Evolutionary conservation across 2,113 vertebrate genomes (phyloP), one percentile per base, ranked within the genome.

Genomic region (Peromyscus leucopus): DNA sequence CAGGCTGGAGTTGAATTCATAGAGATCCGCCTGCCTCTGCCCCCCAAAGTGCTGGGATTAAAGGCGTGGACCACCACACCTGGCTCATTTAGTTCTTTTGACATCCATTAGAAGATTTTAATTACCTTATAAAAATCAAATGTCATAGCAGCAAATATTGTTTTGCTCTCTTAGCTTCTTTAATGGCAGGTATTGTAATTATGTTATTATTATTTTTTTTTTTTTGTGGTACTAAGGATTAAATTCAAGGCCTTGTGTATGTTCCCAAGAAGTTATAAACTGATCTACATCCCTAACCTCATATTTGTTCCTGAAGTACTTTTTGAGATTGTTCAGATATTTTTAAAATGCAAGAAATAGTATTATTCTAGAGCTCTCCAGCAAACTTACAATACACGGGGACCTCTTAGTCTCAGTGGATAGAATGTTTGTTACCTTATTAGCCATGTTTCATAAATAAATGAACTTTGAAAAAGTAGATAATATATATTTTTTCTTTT

Each of bases 21-120:
- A 63, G 36, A 61, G 13, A 84, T 39, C 3, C 28, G 55, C 24
- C 12, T 61, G 57, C 22, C 36, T 61, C 19, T 75, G n/a, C 21
- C 21, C n/a, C 33, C 6, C 55, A n/a, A 22, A 57, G 51, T 82
- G 5, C 21, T 59, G 79, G 33, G 51, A 59, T 55, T 82, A n/a
- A 84, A 84, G n/a, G 22, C 24, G 16, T 28, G 24, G 4, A 4
- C n/a, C n/a, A 61, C 57, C n/a, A 61, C 7, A 84, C 4, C 83
- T 86, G 39, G 15, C 26, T 95, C 8, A 71, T 67, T 72, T 93
- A 95, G 88, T 92, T 33, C 51, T 95, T 95, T 88, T 94, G 69
- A 94, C 31, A 94, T 0, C 96, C 87, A 75, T 89, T 90, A 84
- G 42, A 93, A 97, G 48, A 78, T 63, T 36, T 93, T 86, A 61